A percentile compares a stretch with the other conserved stretches of the same genome.
These are phyloP conservation scores for Pachymerium ferrugineum DNA, from an alignment of 2,888 invertebrate species.

Conservation along the genomic window DNA sequence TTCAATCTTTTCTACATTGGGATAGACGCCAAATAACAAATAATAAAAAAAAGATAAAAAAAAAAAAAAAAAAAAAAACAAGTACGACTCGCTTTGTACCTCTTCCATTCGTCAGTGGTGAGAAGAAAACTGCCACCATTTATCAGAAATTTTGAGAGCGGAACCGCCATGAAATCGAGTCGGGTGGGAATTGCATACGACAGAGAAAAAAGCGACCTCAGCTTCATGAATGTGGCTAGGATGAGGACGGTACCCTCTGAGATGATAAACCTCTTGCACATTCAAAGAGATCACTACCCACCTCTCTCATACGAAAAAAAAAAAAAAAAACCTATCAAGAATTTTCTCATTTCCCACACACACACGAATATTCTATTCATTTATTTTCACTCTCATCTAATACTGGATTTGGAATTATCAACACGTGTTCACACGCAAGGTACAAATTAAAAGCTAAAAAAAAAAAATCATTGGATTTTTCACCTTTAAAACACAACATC, in stretches of 20 bases:
- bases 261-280: too few species aligned
- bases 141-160: neutral
- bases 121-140: conserved; percentile 1
- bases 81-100: neutral
- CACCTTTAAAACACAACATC: too few species aligned
- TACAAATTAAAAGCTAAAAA: too few species aligned
- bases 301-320: too few species aligned
- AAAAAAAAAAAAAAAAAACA: neutral
- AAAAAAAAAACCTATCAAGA: neutral
- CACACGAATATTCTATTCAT: too few species aligned
- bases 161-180: conserved; percentile 16
- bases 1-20: neutral
- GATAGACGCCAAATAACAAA: conserved; percentile 11
- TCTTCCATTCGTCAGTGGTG: conserved; percentile 7
- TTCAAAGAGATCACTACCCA: too few species aligned
- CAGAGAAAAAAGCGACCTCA: neutral
- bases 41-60: conserved; percentile 13
- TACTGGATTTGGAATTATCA: too few species aligned
- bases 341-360: neutral
- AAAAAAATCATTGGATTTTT: too few species aligned
- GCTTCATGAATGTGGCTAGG: neutral
- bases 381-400: too few species aligned
- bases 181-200: neutral
- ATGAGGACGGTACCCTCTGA: neutral
- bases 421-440: too few species aligned